A percentile compares a stretch with the other conserved stretches of the same genome.
phyloP scores from a whole-genome alignment of 2,113 vertebrate genomes.

The Sapajus apella region DNA sequence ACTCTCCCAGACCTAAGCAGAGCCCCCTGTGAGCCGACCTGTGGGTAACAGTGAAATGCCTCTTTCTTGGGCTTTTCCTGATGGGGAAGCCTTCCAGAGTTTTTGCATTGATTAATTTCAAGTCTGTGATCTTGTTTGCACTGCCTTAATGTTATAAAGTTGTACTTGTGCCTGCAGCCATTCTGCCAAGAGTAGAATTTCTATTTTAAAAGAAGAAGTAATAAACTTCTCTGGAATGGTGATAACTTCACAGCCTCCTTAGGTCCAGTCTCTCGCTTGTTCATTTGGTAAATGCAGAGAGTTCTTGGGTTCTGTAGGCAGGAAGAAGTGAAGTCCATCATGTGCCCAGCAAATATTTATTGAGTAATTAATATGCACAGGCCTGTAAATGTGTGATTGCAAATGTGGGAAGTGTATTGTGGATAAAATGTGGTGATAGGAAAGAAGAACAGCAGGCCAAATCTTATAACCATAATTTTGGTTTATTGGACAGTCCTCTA shows the following conservation, averaged over 20 bases:
- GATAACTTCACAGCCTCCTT: neutral
- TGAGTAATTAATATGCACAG: neutral
- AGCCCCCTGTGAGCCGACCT: neutral
- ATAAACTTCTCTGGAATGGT: neutral
- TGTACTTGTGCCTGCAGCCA: neutral
- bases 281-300: neutral
- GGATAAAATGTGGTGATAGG: neutral
- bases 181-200: conserved; percentile 30
- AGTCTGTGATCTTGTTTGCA: neutral
- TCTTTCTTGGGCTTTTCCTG: neutral
- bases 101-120: neutral
- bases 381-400: neutral
- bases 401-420: accelerated
- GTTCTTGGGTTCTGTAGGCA: neutral
- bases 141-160: neutral
- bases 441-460: neutral
- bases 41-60: neutral
- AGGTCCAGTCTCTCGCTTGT: neutral
- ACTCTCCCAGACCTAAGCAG: neutral
- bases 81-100: neutral
- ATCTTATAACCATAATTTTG: neutral
- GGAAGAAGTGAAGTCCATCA: neutral
- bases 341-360: accelerated
- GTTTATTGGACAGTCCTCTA: neutral
- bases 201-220: conserved; percentile 28